A percentile compares a stretch with the other conserved stretches of the same genome.
Conservation (phyloP, 2,888 invertebrate genomes). For the Meta bourneti region DNA sequence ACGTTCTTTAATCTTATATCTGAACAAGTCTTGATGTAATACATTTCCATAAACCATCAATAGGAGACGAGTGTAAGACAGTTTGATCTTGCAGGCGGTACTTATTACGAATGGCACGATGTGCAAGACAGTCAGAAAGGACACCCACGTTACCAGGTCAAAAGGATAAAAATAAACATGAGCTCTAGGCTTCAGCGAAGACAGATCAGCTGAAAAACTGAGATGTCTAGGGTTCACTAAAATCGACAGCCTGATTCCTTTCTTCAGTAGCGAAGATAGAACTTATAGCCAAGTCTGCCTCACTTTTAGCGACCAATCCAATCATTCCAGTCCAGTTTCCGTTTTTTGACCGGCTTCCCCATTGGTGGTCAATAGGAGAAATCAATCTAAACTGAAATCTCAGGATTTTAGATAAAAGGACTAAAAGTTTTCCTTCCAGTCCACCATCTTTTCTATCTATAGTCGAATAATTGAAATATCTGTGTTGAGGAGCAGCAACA, state of each 20-base stretch:
- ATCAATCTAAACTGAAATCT: neutral
- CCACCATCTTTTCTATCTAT: too few relatives aligned
- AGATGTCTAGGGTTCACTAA: too few relatives aligned
- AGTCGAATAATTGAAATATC: too few relatives aligned
- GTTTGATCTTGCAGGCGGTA: too few relatives aligned
- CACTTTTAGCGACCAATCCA: neutral
- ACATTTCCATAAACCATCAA: too few relatives aligned
- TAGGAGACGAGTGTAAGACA: too few relatives aligned
- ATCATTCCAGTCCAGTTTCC: conserved; percentile 14
- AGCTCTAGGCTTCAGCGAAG: neutral
- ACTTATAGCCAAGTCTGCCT: neutral
- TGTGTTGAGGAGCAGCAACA: too few relatives aligned
- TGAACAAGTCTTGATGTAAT: too few relatives aligned
- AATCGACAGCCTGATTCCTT: neutral
- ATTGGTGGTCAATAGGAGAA: neutral
- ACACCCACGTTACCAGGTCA: neutral
- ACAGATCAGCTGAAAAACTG: neutral
- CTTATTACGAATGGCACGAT: neutral
- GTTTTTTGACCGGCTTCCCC: neutral
- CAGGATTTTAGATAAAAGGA: neutral
- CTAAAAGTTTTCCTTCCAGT: neutral
- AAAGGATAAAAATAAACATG: neutral
- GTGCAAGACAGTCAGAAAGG: neutral
- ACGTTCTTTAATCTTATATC: too few relatives aligned
- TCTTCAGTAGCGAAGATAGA: neutral